Evolutionary conservation across 2,113 vertebrate species (phyloP), one percentile per base, ranked within the genome.

Genomic region (Bubo bubo): DNA sequence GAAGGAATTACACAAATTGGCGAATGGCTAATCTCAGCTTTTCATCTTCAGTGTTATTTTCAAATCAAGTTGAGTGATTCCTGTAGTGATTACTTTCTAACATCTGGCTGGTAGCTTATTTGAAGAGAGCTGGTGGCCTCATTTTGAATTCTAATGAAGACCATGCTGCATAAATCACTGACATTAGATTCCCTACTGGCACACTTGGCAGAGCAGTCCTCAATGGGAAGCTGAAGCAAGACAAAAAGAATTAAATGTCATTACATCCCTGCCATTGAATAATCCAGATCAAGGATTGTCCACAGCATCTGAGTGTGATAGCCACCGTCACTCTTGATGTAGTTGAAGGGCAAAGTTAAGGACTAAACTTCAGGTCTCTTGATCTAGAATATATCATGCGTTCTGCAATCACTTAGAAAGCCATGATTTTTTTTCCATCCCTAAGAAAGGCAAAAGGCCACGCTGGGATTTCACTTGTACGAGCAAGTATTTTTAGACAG

Each of bases 101-200:
- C 66, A 91, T 75, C 88, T 89, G 93, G 58, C n/a, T 87, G 70
- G 77, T 58, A 56, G 75, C 62, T 92, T 91, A 91, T 75, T 73
- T 63, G 37, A 92, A 95, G 52, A 86, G 55, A 85, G 30, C 5
- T 91, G 49, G 79, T 89, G 56, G 73, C 47, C 49, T 89, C 73
- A 73, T 81, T 95, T 68, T 94, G 93, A 95, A 94, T 95, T 88
- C 52, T 79, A 91, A 91, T 87, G 58, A 95, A 89, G 72, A 62
- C 24, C 41, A 81, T 0, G 1, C 60, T 37, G 53, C 35, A 89
- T 71, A 94, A 89, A 89, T 75, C 72, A 79, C 39, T 84, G 47
- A 49, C 0, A 2, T 39, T 47, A 64, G 27, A 75, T 47, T 87
- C 77, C 66, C 74, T 93, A 32, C 22, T 79, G 66, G 64, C 45